Conservation (phyloP, 2,113 vertebrate species). For the Mola mola region DNA sequence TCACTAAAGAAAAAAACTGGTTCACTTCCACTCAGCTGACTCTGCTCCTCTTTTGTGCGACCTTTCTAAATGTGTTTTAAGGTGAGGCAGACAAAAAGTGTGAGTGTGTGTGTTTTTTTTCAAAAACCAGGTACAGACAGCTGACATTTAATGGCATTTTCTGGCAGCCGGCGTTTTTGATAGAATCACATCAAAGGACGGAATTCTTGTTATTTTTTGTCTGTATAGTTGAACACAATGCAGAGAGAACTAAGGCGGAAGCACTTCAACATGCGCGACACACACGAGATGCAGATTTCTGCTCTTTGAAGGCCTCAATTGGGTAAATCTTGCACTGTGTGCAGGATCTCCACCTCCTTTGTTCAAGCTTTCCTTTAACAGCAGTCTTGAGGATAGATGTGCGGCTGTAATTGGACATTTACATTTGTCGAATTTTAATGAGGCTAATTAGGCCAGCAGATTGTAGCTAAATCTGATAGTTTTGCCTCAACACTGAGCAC, state of each 20-base stretch:
- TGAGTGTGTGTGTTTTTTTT: conserved; percentile 22
- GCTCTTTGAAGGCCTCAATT: conserved; percentile 6
- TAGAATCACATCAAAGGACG: conserved; percentile 66
- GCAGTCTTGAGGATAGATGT: conserved; percentile 37
- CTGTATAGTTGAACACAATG: background rate
- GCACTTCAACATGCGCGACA: background rate
- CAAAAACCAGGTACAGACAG: conserved; percentile 33
- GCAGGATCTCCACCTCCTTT: conserved; percentile 29
- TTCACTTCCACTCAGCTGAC: conserved; percentile 18
- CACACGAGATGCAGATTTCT: background rate
- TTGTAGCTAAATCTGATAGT: background rate
- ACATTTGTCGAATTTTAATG: conserved; percentile 56
- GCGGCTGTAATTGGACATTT: conserved; percentile 53
- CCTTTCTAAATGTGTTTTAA: conserved; percentile 37
- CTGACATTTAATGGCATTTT: conserved; percentile 72
- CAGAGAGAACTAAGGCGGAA: no score
- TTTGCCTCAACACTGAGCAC: conserved; percentile 18
- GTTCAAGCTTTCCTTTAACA: conserved; percentile 39
- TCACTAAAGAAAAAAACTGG: conserved; percentile 27
- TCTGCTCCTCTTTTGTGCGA: conserved; percentile 16
- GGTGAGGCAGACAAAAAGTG: conserved; percentile 13
- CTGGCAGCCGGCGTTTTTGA: conserved; percentile 57
- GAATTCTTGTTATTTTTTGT: conserved; percentile 25
- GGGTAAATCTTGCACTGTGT: background rate
- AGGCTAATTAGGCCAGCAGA: conserved; percentile 41